Conservation (phyloP, 2,888 invertebrate genomes). For the Phymatocera aterrima region DNA sequence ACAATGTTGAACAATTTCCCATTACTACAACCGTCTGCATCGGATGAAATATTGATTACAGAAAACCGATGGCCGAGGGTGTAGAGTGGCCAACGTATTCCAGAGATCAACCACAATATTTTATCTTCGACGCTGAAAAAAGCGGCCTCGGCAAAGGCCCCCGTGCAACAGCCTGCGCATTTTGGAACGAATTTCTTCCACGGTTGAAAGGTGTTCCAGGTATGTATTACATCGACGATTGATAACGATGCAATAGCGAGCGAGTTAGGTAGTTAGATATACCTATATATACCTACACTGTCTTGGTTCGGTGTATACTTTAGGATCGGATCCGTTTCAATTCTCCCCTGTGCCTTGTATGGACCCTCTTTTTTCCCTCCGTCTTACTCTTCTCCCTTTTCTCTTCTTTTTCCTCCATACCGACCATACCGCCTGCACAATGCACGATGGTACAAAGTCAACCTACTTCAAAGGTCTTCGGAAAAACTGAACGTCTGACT, state of each 20-base stretch:
- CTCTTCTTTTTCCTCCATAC: too few species aligned
- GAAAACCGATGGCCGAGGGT: slow-evolving; percentile 78
- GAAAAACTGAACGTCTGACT: too few species aligned
- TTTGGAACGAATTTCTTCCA: slow-evolving; percentile 97
- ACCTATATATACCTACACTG: not conserved
- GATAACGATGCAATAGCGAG: too few species aligned
- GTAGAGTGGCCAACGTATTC: slow-evolving; percentile 93
- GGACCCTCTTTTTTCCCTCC: too few species aligned
- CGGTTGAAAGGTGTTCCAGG: slow-evolving; percentile 87
- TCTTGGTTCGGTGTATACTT: too few species aligned
- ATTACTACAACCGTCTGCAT: not conserved
- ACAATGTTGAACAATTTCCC: not conserved
- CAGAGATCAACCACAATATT: slow-evolving; percentile 90
- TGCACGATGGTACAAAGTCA: too few species aligned
- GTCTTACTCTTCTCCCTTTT: too few species aligned
- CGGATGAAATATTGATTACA: slow-evolving; percentile 59
- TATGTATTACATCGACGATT: slow-evolving; percentile 67
- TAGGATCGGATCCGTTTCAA: too few species aligned
- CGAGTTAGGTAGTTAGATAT: too few species aligned
- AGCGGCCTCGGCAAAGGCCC: slow-evolving; percentile 84
- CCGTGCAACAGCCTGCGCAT: slow-evolving; percentile 92
- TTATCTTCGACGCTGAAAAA: slow-evolving; percentile 91
- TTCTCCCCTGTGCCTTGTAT: too few species aligned
- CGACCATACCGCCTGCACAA: too few species aligned
- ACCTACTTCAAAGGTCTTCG: too few species aligned